A percentile compares a stretch with the other conserved stretches of the same genome.
These are phyloP conservation scores for Gymnogyps californianus DNA, from an alignment of 2,113 vertebrate species.

Conservation along the genomic window DNA sequence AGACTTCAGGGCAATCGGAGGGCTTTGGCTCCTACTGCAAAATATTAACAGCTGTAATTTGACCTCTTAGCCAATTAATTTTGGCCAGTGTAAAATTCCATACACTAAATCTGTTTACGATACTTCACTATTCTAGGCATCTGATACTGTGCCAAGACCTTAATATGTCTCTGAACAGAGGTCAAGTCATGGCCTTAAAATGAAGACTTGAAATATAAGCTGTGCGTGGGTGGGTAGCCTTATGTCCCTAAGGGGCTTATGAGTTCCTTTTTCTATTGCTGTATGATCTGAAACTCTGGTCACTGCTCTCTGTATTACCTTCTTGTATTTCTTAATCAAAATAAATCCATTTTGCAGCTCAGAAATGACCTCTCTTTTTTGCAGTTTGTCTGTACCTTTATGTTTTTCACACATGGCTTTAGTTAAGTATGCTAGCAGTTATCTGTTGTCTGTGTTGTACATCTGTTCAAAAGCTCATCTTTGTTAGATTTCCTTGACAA, in stretches of 20 bases:
- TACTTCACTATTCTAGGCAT: slow-evolving; percentile 70
- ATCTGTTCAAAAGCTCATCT: background rate
- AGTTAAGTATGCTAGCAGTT: background rate
- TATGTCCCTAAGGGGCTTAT: slow-evolving; percentile 47
- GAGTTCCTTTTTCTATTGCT: slow-evolving; percentile 59
- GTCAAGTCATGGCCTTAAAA: slow-evolving; percentile 67
- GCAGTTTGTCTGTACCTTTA: background rate
- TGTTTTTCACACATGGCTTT: background rate
- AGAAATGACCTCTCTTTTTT: background rate
- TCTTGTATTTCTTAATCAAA: slow-evolving; percentile 63
- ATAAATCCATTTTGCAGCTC: slow-evolving; percentile 37
- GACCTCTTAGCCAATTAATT: slow-evolving; percentile 72
- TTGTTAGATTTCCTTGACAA: background rate
- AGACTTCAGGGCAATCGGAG: background rate
- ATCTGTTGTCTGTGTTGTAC: background rate
- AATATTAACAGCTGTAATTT: slow-evolving; percentile 66
- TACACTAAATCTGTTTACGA: slow-evolving; percentile 70
- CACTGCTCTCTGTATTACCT: slow-evolving; percentile 43
- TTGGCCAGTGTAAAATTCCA: slow-evolving; percentile 71
- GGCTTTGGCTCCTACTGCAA: slow-evolving; percentile 55
- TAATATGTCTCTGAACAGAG: slow-evolving; percentile 60
- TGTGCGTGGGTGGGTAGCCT: slow-evolving; percentile 57
- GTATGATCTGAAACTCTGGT: slow-evolving; percentile 50
- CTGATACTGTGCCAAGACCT: slow-evolving; percentile 66
- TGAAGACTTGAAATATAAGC: slow-evolving; percentile 65